phyloP scores from a whole-genome alignment of 2,113 vertebrate genomes.

The Hydrochoerus hydrochaeris region DNA sequence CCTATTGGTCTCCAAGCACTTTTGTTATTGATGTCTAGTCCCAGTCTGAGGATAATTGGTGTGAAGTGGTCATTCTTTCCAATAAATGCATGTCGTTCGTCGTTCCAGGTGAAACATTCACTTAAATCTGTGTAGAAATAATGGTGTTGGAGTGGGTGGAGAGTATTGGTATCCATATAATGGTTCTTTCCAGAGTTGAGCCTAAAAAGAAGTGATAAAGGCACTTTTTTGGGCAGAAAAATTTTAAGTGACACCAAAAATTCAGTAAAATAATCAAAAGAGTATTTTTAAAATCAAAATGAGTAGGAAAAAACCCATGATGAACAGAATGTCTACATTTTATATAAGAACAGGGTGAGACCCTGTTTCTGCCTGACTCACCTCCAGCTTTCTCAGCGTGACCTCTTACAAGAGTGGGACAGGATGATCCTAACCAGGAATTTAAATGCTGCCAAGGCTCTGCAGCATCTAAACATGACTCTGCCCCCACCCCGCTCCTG shows the following conservation, averaged over 20 bases:
- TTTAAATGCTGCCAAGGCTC: not conserved
- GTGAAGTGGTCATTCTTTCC: not conserved
- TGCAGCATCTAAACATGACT: too few species aligned
- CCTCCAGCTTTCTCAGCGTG: not conserved
- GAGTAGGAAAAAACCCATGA: not conserved
- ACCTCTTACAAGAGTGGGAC: not conserved
- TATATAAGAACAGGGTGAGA: not conserved
- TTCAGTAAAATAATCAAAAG: not conserved
- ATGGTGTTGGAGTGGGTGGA: not conserved
- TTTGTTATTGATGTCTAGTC: not conserved
- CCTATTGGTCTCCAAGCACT: not conserved
- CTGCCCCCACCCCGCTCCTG: rapidly evolving
- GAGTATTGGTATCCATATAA: not conserved
- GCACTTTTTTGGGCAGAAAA: not conserved
- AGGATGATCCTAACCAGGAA: not conserved
- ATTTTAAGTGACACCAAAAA: not conserved
- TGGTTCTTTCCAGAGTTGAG: not conserved
- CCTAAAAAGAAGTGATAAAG: not conserved
- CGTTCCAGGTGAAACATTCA: not conserved
- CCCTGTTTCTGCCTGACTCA: too few species aligned
- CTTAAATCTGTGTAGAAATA: not conserved
- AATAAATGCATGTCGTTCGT: not conserved
- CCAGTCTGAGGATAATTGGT: not conserved
- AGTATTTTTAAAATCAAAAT: not conserved
- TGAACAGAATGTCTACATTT: not conserved